These are phyloP conservation scores for Diprion similis DNA, from an alignment of 1,140 invertebrate genomes.

Conservation along the genomic window DNA sequence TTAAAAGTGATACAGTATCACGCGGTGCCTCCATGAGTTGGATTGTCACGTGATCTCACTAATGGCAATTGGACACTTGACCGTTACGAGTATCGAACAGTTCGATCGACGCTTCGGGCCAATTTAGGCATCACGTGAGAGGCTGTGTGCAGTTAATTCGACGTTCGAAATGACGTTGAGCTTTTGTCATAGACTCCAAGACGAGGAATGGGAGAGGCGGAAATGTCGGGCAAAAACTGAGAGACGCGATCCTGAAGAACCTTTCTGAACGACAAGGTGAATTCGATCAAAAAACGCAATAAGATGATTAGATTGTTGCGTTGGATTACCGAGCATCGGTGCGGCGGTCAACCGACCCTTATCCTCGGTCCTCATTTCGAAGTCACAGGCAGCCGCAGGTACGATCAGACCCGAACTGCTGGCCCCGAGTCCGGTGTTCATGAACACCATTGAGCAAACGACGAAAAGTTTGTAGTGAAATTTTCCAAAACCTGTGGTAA, in stretches of 20 bases:
- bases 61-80: no score
- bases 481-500: conserved; percentile 59
- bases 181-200: no score
- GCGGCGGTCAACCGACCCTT: conserved; percentile 62
- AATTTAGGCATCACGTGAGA: no score
- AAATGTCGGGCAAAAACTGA: neutral
- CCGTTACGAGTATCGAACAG: no score
- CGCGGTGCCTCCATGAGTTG: no score
- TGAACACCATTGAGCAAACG: conserved; percentile 63
- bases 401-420: conserved; percentile 61
- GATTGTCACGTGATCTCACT: no score
- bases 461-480: conserved; percentile 64
- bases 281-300: conserved; percentile 44
- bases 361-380: conserved; percentile 61
- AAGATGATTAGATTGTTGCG: conserved; percentile 27
- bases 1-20: no score
- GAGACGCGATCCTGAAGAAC: neutral
- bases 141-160: no score
- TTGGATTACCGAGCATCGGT: conserved; percentile 51
- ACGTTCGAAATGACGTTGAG: no score
- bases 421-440: conserved; percentile 60
- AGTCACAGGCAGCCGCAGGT: conserved; percentile 67
- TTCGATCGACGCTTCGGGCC: no score
- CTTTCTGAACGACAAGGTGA: conserved; percentile 19
- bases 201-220: no score